These are phyloP conservation scores for Alviniconcha strummeri DNA, from an alignment of 2,888 invertebrate species.

Conservation along the genomic window DNA sequence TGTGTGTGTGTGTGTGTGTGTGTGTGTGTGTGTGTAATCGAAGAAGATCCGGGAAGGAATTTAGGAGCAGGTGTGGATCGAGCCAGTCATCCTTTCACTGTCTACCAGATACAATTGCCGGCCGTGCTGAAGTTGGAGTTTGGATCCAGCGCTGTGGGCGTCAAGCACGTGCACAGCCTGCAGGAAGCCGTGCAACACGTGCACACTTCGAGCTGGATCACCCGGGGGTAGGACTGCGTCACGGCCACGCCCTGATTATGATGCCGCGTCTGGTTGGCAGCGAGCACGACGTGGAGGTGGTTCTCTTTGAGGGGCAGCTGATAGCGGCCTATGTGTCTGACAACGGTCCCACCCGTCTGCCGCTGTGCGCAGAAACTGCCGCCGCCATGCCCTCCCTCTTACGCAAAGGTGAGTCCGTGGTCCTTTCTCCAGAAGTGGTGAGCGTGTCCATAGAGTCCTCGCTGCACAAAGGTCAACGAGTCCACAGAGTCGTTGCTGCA, in stretches of 20 bases:
- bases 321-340: constrained; percentile 57
- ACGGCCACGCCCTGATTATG: constrained; percentile 49
- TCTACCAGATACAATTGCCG: constrained; percentile 38
- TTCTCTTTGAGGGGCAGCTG: constrained; percentile 50
- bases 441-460: too few species aligned
- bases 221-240: constrained; percentile 53
- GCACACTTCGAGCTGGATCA: constrained; percentile 42
- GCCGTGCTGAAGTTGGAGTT: constrained; percentile 56
- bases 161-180: constrained; percentile 45
- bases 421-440: too few species aligned
- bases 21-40: too few species aligned
- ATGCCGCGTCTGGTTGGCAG: constrained; percentile 52
- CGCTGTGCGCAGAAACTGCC: constrained; percentile 52
- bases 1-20: too few species aligned
- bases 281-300: constrained; percentile 58
- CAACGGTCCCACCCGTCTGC: constrained; percentile 54
- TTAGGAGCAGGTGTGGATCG: too few species aligned
- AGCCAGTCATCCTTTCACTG: too few species aligned
- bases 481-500: too few species aligned
- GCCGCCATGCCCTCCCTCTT: constrained; percentile 50
- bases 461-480: too few species aligned
- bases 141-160: constrained; percentile 58
- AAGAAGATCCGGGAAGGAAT: too few species aligned
- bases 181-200: constrained; percentile 44
- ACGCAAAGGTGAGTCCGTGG: neutral